Evolutionary conservation across 2,113 vertebrate species (phyloP).

Genomic region (Dromiciops gliroides): DNA sequence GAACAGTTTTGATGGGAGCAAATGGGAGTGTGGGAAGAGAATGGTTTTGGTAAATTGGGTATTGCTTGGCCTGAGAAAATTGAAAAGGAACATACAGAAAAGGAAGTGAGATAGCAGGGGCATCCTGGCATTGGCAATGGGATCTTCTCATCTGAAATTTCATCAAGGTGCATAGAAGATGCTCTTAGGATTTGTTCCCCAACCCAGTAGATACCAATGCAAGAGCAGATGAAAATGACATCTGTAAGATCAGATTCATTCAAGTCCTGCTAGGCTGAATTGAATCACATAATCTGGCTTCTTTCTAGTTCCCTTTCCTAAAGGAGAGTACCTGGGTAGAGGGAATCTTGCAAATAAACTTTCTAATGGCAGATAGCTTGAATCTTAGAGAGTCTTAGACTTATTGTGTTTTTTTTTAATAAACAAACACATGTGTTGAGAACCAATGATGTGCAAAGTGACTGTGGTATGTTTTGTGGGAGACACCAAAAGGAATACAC

Average conservation of each 20-base stretch:
- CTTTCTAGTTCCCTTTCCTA: too few relatives aligned
- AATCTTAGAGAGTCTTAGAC: too few relatives aligned
- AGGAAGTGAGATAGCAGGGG: neutral
- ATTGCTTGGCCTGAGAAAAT: neutral
- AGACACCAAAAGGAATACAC: too few relatives aligned
- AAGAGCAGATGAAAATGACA: neutral
- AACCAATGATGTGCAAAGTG: too few relatives aligned
- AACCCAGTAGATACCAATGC: neutral
- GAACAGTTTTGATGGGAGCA: neutral
- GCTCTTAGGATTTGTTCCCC: neutral
- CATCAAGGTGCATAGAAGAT: neutral
- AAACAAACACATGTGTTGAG: too few relatives aligned
- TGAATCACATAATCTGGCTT: too few relatives aligned
- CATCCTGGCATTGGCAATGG: neutral
- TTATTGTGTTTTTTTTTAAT: too few relatives aligned
- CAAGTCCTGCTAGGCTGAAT: too few relatives aligned
- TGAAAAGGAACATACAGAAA: neutral
- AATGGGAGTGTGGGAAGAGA: neutral
- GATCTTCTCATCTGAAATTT: neutral
- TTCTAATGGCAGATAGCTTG: too few relatives aligned
- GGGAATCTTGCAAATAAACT: too few relatives aligned
- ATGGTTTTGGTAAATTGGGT: neutral
- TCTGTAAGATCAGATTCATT: neutral
- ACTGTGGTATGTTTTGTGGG: too few relatives aligned
- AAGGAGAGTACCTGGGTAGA: too few relatives aligned